Percentiles rank a stretch among this genome's conserved stretches.
phyloP scores from a whole-genome alignment of 2,888 invertebrate species.

The Balanococcus diminutus region DNA sequence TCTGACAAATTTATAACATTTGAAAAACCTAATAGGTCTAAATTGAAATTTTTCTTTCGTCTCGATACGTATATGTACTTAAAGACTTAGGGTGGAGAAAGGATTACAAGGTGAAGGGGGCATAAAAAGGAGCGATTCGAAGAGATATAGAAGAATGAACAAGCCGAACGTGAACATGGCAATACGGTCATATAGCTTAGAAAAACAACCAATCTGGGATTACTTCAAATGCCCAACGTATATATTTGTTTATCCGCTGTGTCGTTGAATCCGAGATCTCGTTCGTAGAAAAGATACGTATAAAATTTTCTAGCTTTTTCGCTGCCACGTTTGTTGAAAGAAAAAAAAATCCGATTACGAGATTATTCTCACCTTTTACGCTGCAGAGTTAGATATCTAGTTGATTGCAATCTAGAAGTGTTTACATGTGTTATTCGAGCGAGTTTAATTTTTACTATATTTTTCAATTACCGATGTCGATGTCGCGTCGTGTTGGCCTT shows the following conservation, averaged over 20 bases:
- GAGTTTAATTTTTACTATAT: no score
- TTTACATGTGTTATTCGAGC: slow-evolving; percentile 8
- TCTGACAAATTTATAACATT: not conserved
- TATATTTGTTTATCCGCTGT: not conserved
- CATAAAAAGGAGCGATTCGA: not conserved
- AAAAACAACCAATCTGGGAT: slow-evolving; percentile 11
- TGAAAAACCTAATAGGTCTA: not conserved
- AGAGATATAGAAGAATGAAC: not conserved
- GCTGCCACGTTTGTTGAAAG: not conserved
- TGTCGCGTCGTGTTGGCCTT: no score
- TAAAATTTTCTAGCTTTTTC: not conserved
- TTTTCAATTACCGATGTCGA: no score
- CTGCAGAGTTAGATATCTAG: not conserved
- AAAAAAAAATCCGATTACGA: slow-evolving; percentile 8
- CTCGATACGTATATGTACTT: no score
- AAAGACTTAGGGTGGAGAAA: no score
- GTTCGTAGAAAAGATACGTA: not conserved
- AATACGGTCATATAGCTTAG: not conserved
- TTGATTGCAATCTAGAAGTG: not conserved
- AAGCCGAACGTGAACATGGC: not conserved
- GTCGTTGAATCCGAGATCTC: no score
- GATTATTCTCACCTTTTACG: not conserved
- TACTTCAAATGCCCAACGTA: not conserved
- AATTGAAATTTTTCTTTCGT: not conserved
- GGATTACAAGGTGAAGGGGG: not conserved